phyloP scores from a whole-genome alignment of 35 echinoderm and acorn worm species.

The Apostichopus californicus region DNA sequence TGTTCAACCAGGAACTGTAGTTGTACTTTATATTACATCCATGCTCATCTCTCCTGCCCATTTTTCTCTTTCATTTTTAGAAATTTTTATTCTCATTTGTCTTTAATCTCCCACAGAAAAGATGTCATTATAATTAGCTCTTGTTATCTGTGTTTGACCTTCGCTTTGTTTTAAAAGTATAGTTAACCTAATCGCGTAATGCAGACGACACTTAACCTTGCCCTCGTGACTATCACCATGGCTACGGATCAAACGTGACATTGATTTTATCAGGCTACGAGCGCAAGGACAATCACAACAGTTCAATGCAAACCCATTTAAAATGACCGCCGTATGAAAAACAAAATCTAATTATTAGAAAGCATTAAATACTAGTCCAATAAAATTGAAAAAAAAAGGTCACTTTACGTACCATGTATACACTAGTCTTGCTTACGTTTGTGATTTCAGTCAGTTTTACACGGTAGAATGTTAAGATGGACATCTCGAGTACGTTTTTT shows the following conservation, averaged over 20 bases:
- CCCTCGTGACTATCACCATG: slow-evolving; percentile 4
- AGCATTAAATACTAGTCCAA: not conserved
- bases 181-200: not conserved
- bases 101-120: not conserved
- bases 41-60: not conserved
- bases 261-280: slow-evolving; percentile 30
- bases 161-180: not conserved
- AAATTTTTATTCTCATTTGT: not conserved
- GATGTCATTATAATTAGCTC: not conserved
- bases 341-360: slow-evolving; percentile 26
- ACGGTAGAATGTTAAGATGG: no score
- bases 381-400: no score
- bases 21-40: not conserved
- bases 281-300: slow-evolving; percentile 26
- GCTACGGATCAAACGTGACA: slow-evolving; percentile 20
- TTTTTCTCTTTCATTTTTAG: not conserved
- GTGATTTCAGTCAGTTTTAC: no score
- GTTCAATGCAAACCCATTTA: slow-evolving; percentile 46
- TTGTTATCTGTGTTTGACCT: not conserved
- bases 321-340: not conserved
- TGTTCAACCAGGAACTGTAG: not conserved
- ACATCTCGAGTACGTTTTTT: no score
- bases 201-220: not conserved
- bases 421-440: no score
- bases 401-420: no score